Base-by-base conservation (phyloP, 2,113 vertebrate species). In the Holacanthus passer region DNA sequence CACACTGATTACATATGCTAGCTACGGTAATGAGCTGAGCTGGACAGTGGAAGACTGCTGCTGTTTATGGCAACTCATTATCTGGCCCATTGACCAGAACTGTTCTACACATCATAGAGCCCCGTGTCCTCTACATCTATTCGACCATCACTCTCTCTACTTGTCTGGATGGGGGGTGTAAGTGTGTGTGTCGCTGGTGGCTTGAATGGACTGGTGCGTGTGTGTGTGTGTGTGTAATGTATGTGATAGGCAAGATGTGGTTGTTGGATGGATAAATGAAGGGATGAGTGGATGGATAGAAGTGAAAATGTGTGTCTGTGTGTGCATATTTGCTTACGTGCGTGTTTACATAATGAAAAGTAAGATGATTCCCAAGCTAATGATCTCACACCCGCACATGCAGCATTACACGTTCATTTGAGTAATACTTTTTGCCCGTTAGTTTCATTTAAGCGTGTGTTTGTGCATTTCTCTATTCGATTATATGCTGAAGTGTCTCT, bases 11-110 rank as follows among this genome's bases (percentile, higher is more conserved):
- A 91, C 93, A 93, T 94, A 94, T 93, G 92, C 91, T 90, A 88
- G 91, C 89, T 85, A 81, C 83, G 88, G 85, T 94, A 94, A 94
- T 94, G 93, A 94, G 90, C 91, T 90, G 92, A 93, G 91, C 90
- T 93, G 93, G 92, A 94, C 93, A 91, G 81, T 90, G 89, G 84
- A 93, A 88, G 92, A 92, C 89, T 92, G 91, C 92, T 90, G 91
- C 93, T 94, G 93, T 94, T 94, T 94, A 94, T 94, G 93, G 93
- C 85, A 93, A 94, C 93, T 94, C 93, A 94, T 94, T 94, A 94
- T 94, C 93, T 93, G 93, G 93, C 92, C 93, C 93, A 94, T 94
- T 94, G 93, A 94, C 93, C 93, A 94, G 90, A 92, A 94, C 92
- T 93, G 90, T 90, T 94, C 92, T 88, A 88, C 93, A 94, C 93